These are phyloP conservation scores for Meghimatium bilineatum DNA, from an alignment of 2,888 invertebrate species.

Conservation along the genomic window DNA sequence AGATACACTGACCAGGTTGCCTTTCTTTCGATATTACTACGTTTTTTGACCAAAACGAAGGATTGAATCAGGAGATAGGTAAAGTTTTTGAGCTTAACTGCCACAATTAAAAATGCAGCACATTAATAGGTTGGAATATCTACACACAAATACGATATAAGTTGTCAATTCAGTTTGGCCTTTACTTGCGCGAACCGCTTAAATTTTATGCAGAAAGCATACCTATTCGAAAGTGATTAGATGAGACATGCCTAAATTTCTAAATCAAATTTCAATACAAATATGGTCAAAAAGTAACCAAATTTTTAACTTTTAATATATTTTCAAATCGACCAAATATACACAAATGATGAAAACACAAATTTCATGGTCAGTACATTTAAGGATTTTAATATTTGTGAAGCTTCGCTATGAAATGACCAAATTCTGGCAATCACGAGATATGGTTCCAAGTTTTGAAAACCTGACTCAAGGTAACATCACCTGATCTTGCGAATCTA, in stretches of 20 bases:
- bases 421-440: no score
- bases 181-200: background rate
- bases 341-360: no score
- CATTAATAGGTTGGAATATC: background rate
- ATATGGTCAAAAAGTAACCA: no score
- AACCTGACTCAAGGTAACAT: background rate
- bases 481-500: background rate
- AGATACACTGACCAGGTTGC: background rate
- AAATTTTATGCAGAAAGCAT: background rate
- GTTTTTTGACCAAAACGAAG: no score
- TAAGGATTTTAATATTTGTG: no score
- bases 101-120: background rate
- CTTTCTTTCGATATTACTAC: background rate
- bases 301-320: no score
- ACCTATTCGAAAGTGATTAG: constrained; percentile 4
- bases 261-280: no score
- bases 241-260: no score
- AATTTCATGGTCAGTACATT: no score
- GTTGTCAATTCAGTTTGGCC: background rate
- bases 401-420: no score
- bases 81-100: background rate
- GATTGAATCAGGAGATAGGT: background rate
- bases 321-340: no score
- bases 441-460: background rate
- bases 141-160: background rate